These are phyloP conservation scores for Erynnis tages DNA, from an alignment of 2,888 invertebrate species.

Conservation along the genomic window DNA sequence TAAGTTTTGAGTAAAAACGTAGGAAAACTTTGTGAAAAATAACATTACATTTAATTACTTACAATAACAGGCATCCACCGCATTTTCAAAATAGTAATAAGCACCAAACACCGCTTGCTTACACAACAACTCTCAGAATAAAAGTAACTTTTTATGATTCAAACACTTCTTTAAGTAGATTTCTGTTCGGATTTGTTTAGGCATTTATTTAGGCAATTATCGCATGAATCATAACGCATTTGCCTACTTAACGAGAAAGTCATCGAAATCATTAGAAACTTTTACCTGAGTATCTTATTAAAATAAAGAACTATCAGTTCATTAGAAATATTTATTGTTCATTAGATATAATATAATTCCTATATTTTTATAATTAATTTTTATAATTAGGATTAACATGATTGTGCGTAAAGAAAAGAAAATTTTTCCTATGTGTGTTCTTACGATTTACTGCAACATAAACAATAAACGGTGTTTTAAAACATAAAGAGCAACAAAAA, in stretches of 20 bases:
- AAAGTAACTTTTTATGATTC: background rate
- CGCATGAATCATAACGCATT: background rate
- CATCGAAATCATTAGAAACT: constrained; percentile 2
- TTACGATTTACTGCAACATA: too few relatives aligned
- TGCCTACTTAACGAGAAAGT: constrained; percentile 1
- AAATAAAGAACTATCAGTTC: too few relatives aligned
- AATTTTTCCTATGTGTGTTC: too few relatives aligned
- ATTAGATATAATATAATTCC: too few relatives aligned
- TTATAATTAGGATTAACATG: too few relatives aligned
- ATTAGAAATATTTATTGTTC: background rate
- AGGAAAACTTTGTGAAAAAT: too few relatives aligned
- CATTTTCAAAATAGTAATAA: background rate
- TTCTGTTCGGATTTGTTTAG: background rate
- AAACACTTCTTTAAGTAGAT: background rate
- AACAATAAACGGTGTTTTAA: too few relatives aligned
- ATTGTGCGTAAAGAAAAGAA: too few relatives aligned
- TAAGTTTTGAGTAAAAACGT: too few relatives aligned
- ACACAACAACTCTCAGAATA: background rate
- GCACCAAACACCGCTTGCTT: background rate
- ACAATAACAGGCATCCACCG: background rate
- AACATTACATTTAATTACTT: background rate
- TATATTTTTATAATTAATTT: too few relatives aligned
- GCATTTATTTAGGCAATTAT: too few relatives aligned
- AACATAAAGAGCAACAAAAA: too few relatives aligned
- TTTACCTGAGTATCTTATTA: background rate